Evolutionary conservation across 2,113 vertebrate genomes (phyloP), one percentile per base, ranked within the genome.

Genomic region (Struthio camelus): DNA sequence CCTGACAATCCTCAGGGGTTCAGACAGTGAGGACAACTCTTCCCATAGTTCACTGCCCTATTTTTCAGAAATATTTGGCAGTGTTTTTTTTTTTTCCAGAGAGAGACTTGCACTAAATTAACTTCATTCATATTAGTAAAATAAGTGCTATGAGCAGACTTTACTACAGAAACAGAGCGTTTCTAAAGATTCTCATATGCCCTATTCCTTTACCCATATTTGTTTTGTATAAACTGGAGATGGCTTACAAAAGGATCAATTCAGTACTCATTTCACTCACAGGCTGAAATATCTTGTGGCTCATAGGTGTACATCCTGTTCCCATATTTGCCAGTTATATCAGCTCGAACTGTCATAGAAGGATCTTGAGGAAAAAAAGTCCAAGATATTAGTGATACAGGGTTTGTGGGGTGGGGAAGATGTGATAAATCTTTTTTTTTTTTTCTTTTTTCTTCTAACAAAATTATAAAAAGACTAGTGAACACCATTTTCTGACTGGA

Each of bases 261-360:
- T 14, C 50, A 59, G 38, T 18, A 28, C 28, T 13, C 10, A 2
- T 48, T 67, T 38, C 84, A 98, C 98, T 98, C 66, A 98, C 98
- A 92, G 20, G 71, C 7, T 2, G 14, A 73, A 61, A 98, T 84
- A 86, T 98, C 98, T 2, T 18, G 75, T 5, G 97, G 93, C 76
- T 95, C 44, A 5, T 98, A 98, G 46, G 97, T 11, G 72, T 97
- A 98, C 70, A 58, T 85, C 54, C 50, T 93, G 88, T 97, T 98
- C 36, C 7, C 8, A 27, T 98, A 97, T 77, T 90, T 97, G 75
- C 98, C 97, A 7, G 7, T 34, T 38, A 98, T 97, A 62, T 98
- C 98, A 42, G 67, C 70, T 36, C 97, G 86, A 64, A 98, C 98
- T 12, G 95, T 95, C 96, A 71, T 51, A 2, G 97, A 94, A 16